Evolutionary conservation across 2,888 invertebrate species (phyloP).

Genomic region (Danaus chrysippus): DNA sequence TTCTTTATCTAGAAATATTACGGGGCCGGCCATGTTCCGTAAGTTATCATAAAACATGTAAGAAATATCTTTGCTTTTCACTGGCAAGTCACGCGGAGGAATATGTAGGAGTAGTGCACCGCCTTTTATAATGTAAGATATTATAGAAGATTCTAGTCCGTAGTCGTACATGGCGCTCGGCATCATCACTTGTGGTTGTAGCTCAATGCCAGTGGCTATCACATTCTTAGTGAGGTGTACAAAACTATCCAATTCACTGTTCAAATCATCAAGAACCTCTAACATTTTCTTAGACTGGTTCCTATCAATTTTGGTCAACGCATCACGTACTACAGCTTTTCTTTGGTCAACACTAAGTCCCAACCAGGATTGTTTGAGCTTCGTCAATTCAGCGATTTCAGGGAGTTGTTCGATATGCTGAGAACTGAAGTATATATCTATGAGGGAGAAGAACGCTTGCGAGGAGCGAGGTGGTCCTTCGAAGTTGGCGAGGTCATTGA

Average conservation of each 20-base stretch:
- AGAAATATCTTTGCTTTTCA: neutral
- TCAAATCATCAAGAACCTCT: neutral
- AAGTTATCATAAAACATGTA: constrained; percentile 2
- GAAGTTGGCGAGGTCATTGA: constrained; percentile 48
- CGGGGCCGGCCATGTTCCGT: neutral
- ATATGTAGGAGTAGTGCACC: constrained; percentile 5
- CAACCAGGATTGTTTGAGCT: neutral
- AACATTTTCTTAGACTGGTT: neutral
- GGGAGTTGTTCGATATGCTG: neutral
- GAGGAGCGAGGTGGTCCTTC: constrained; percentile 39
- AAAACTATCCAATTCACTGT: neutral
- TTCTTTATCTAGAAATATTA: neutral
- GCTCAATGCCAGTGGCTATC: neutral
- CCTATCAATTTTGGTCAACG: neutral
- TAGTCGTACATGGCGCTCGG: neutral
- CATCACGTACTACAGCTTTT: neutral
- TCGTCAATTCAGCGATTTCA: constrained; percentile 7
- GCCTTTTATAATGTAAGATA: constrained; percentile 5
- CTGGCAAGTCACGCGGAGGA: neutral
- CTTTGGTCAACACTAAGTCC: neutral
- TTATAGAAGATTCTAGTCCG: neutral
- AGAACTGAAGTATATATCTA: neutral
- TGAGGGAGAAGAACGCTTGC: constrained; percentile 24
- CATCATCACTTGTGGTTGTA: neutral
- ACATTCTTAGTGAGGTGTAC: neutral